Evolutionary conservation across 2,113 vertebrate genomes (phyloP), one percentile per base, ranked within the genome.

Genomic region (Cynoglossus semilaevis): DNA sequence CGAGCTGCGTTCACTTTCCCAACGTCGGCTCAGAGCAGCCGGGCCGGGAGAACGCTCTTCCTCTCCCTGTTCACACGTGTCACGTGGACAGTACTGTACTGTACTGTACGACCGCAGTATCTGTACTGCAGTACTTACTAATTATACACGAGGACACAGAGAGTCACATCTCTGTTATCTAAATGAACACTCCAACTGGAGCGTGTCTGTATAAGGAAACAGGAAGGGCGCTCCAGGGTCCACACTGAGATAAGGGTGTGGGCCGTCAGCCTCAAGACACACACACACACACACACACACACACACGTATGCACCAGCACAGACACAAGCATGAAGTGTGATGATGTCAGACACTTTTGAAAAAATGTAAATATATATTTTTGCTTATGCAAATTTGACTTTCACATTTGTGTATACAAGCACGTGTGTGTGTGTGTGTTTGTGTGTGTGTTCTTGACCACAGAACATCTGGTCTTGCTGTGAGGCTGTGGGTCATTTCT

Each of bases 151-250:
- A 0, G 12, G 38, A 51, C n/a, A n/a, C 58, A 47, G 37, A 41
- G 35, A 54, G 57, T 59, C 17, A 48, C 1, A 63, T 74, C 41
- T 42, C 59, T 55, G 58, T 57, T 76, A 78, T 83, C 82, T 66
- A 53, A 35, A 50, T 15, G 59, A 68, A 68, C 46, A 51, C 71
- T 74, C 70, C 72, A 84, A 85, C 52, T 81, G 55, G 77, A 80
- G 82, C 80, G 54, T 65, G 82, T 88, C 81, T 78, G 77, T 60
- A 73, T 74, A 58, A 72, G 80, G 82, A 88, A 89, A 88, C 88
- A 88, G 90, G 89, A 90, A 89, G 80, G 80, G 72, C 38, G 70
- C 84, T 88, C 77, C 86, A 82, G 63, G 3, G 61, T 64, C 82
- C 63, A 79, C 66, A 82, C 43, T 53, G 66, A 87, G 82, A 90